Base-by-base conservation (phyloP, 2,888 invertebrate species). In the Thecophora atra region DNA sequence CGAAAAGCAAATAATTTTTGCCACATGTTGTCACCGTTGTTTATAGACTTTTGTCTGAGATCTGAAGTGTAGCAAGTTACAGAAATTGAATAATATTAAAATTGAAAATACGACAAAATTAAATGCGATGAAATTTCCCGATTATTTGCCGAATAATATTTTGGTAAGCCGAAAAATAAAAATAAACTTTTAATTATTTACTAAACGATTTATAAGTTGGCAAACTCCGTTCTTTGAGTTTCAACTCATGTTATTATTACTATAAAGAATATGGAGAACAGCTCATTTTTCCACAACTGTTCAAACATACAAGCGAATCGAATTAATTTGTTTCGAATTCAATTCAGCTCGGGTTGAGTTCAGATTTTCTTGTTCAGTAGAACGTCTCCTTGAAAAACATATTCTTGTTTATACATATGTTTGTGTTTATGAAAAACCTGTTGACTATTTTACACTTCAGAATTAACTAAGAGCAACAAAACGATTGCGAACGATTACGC, bases 71-170 rank as follows among this genome's bases (percentile, higher is more conserved):
- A 63, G 37, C 70, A 70, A 60, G 62, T 62, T 70, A 24, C 62
- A 28, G 17, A 62, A 62, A 13, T 70, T 47, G 52, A 47, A 52
- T n/a, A 26, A 63, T 37, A 0, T 37, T n/a, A n/a, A 37, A 37
- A 37, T 11, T n/a, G 47, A 15, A 15, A 47, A n/a, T 11, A 7
- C 15, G 15, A 19, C 2, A 21, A 60, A 47, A 58, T 37, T 64
- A 72, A 78, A 68, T 74, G 79, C 73, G 76, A 82, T 85, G 84
- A 85, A 85, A 79, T 85, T 84, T 80, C 84, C 85, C 78, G 85
- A 85, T 78, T 85, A 84, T 79, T 76, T 84, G 72, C 84, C 84
- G 65, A 85, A 85, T 78, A 85, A 85, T 77, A 83, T 84, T 79
- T 76, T 84, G 84, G 85, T 83, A 82, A 78, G 77, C 30, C 65